Conservation (phyloP, 1,140 invertebrate species). For the Vanessa tameamea region DNA sequence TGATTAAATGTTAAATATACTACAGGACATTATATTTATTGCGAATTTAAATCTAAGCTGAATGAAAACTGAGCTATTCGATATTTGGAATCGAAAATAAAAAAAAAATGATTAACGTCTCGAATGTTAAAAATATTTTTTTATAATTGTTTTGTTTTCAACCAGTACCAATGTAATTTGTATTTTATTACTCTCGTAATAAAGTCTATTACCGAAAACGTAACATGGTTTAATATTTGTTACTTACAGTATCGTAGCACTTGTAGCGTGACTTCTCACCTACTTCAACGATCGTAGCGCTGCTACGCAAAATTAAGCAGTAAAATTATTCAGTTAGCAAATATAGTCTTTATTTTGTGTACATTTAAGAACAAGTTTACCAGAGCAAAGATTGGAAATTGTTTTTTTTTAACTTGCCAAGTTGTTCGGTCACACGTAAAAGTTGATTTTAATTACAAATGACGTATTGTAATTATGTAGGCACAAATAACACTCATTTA, state of each 20-base stretch:
- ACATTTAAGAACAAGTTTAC: background rate
- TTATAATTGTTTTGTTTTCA: too few relatives aligned
- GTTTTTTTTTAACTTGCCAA: constrained; percentile 13
- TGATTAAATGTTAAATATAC: too few relatives aligned
- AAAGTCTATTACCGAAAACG: background rate
- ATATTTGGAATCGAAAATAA: background rate
- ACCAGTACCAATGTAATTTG: background rate
- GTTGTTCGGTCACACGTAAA: constrained; percentile 2
- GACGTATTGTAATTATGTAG: constrained; percentile 23
- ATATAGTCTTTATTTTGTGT: background rate
- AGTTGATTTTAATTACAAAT: constrained; percentile 20
- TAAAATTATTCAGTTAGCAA: background rate
- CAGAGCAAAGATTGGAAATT: background rate
- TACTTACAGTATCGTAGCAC: constrained; percentile 17
- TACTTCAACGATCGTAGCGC: constrained; percentile 16
- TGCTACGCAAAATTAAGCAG: constrained; percentile 20
- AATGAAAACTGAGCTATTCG: too few relatives aligned
- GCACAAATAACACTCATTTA: constrained; percentile 25
- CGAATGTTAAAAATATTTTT: too few relatives aligned
- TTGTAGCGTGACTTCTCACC: constrained; percentile 27
- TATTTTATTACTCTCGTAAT: background rate
- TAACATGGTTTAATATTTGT: background rate
- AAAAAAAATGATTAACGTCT: too few relatives aligned
- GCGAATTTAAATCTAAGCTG: too few relatives aligned
- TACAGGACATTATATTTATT: too few relatives aligned